Conservation (phyloP, 2,797 vertebrate genomes). For the Aphelocoma californica region DNA sequence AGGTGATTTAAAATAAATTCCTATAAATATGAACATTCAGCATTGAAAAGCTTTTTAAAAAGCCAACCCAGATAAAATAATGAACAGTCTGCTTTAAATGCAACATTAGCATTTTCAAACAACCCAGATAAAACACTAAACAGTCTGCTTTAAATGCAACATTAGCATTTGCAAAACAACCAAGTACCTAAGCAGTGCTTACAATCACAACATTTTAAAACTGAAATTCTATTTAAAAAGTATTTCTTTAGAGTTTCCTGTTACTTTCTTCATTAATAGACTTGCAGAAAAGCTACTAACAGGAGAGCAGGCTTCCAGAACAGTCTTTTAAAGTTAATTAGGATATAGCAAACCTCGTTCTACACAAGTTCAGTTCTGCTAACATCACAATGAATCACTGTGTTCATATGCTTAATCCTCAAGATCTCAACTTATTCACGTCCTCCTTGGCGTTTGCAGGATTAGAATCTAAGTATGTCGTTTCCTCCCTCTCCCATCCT, state of each 20-base stretch:
- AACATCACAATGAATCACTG: not conserved
- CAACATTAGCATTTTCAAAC: not conserved
- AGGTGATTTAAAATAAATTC: not conserved
- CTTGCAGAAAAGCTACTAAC: not conserved
- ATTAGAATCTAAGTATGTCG: slow-evolving; percentile 52
- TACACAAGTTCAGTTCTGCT: not conserved
- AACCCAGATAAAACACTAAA: not conserved
- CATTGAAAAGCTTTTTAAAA: not conserved
- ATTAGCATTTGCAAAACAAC: not conserved
- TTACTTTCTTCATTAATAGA: not conserved
- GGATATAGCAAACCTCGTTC: not conserved
- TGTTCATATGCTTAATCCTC: not conserved
- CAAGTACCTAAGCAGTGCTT: not conserved
- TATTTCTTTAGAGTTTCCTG: not conserved
- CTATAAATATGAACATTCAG: not conserved
- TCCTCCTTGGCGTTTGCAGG: not conserved
- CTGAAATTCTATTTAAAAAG: not conserved
- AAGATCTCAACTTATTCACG: not conserved
- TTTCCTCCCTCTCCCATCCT: not conserved
- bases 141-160: not conserved
- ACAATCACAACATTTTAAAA: not conserved
- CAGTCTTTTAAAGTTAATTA: not conserved
- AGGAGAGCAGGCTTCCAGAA: not conserved
- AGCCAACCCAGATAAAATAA: not conserved
- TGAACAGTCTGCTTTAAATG: not conserved